Evolutionary conservation across 2,113 vertebrate genomes (phyloP), one percentile per base, ranked within the genome.

Genomic region (Balaeniceps rex): DNA sequence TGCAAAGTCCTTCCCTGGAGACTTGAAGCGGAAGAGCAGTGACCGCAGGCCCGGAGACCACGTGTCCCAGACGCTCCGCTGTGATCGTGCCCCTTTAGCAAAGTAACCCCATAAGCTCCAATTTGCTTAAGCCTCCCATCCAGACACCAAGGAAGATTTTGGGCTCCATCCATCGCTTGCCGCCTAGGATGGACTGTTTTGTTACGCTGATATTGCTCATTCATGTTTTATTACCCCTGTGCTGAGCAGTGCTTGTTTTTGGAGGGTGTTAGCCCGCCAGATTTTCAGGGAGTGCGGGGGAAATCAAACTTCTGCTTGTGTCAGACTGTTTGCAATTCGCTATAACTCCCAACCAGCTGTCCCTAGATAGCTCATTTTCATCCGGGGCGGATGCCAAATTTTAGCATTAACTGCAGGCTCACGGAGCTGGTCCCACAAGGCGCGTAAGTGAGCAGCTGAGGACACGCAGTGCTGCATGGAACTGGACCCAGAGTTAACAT

Each of bases 291-390:
- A 60, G 36, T 49, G 82, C 2, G 55, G 87, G 93, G 75, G 82
- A 90, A 79, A 57, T 25, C 18, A 23, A 6, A 22, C 87, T 81
- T 49, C 63, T 95, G 87, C 75, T 25, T 19, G 52, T 92, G 95
- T 92, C 94, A 93, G 90, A 78, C 92, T 69, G 92, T 69, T 92
- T 58, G 92, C 88, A 57, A 88, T 33, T 66, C 28, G 68, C 94
- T 58, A 9, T 18, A 52, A 10, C 79, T 93, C 90, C 83, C 94
- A 34, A 6, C 51, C 96, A 97, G 96, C 97, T 97, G 96, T 93
- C 96, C 85, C 92, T 87, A 12, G 38, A 75, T 28, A 24, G 92
- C 94, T 94, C 83, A 31, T 94, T 96, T 87, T 66, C 85, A 38
- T 91, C 74, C 10, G 5, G 75, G 21, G 40, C 3, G 38, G 44